phyloP scores from a whole-genome alignment of 2,888 invertebrate genomes.

The Ectemnius continuus region DNA sequence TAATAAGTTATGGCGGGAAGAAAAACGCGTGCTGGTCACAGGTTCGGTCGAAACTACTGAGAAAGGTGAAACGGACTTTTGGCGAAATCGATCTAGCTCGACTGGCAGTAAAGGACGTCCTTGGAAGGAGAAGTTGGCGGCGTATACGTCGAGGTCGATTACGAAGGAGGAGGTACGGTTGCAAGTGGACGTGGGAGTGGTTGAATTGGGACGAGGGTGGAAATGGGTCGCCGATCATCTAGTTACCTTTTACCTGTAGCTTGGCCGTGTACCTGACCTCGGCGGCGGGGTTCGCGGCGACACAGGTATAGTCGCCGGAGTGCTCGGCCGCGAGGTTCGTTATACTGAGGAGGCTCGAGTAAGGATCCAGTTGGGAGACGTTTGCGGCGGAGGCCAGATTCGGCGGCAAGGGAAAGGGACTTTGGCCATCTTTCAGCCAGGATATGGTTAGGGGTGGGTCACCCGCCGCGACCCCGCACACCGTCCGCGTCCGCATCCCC shows the following conservation, averaged over 20 bases:
- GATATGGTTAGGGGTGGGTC: conserved; percentile 89
- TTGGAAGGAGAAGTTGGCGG: too few relatives aligned
- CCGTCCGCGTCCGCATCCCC: conserved; percentile 89
- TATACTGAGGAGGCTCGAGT: conserved; percentile 88
- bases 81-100: too few relatives aligned
- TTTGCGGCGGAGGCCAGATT: conserved; percentile 82
- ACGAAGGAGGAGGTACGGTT: conserved; percentile 19
- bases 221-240: conserved; percentile 71
- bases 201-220: conserved; percentile 41
- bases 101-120: too few relatives aligned
- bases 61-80: too few relatives aligned
- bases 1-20: too few relatives aligned
- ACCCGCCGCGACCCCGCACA: conserved; percentile 89
- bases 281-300: conserved; percentile 88
- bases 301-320: conserved; percentile 88
- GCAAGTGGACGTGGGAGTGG: conserved; percentile 10
- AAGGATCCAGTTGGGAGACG: conserved; percentile 86
- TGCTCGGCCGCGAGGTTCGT: conserved; percentile 87
- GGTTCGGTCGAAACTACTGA: too few relatives aligned
- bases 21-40: too few relatives aligned
- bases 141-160: conserved; percentile 37
- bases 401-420: conserved; percentile 81
- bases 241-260: conserved; percentile 90
- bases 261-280: conserved; percentile 89
- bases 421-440: conserved; percentile 90